phyloP scores from a whole-genome alignment of 2,797 vertebrate species.

The Apodemus agrarius region DNA sequence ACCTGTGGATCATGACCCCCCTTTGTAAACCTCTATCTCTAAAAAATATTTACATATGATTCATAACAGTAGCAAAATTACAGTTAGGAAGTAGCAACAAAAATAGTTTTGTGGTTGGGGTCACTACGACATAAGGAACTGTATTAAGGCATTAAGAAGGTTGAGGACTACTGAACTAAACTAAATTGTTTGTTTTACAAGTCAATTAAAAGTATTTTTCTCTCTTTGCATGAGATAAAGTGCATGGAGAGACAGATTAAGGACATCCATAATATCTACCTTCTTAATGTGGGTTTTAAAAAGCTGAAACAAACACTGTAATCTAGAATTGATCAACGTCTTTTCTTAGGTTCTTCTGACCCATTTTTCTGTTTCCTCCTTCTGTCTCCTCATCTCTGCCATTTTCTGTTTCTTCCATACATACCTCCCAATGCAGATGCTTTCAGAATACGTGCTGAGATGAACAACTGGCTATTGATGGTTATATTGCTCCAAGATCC shows the following conservation, averaged over 20 bases:
- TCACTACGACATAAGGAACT: not conserved
- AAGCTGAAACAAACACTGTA: not conserved
- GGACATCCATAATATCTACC: not conserved
- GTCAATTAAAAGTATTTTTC: not conserved
- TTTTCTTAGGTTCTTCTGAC: not conserved
- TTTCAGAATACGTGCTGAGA: conserved; percentile 42
- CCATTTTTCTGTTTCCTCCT: not conserved
- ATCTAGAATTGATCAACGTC: conserved; percentile 11
- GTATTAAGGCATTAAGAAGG: not conserved
- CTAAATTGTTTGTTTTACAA: not conserved
- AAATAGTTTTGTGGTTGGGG: not conserved
- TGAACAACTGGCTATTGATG: not conserved
- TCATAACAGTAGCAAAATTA: not conserved
- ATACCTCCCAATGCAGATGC: conserved; percentile 57
- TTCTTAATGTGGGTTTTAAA: not conserved
- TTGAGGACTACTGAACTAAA: not conserved
- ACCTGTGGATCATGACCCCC: not conserved
- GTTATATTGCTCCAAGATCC: conserved; percentile 40
- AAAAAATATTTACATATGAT: not conserved
- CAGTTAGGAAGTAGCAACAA: not conserved
- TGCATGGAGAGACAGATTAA: not conserved
- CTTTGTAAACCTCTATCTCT: not conserved
- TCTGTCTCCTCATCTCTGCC: not conserved
- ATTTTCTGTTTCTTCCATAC: not conserved
- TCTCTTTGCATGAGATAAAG: conserved; percentile 8